phyloP scores from a whole-genome alignment of 2,113 vertebrate species.

The Myotis yumanensis region DNA sequence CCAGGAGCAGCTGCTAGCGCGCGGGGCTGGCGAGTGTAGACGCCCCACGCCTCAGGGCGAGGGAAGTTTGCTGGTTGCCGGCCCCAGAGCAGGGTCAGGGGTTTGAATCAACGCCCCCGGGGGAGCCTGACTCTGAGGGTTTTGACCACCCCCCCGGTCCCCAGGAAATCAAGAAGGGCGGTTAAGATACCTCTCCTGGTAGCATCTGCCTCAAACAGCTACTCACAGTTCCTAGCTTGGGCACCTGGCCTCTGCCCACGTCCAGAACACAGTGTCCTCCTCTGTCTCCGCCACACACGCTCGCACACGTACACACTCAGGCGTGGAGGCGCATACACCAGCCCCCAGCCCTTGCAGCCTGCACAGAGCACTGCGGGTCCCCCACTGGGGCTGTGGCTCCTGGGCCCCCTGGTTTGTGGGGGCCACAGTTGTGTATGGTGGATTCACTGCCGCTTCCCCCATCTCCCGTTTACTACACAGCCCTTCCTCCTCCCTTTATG shows the following conservation, averaged over 20 bases:
- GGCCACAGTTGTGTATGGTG: background rate
- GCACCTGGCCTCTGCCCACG: constrained; percentile 75
- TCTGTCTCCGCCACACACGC: constrained; percentile 66
- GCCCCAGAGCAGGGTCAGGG: background rate
- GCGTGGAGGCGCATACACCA: constrained; percentile 57
- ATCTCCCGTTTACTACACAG: background rate
- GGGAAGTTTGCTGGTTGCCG: constrained; percentile 70
- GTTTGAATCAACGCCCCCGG: background rate
- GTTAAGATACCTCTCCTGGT: constrained; percentile 39
- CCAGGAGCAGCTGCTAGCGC: constrained; percentile 68
- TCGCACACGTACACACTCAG: constrained; percentile 65
- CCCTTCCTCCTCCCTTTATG: background rate
- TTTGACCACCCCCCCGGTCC: constrained; percentile 28
- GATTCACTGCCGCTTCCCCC: background rate
- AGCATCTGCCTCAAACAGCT: constrained; percentile 60
- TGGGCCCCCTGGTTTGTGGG: background rate
- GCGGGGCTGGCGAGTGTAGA: constrained; percentile 63
- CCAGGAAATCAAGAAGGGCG: constrained; percentile 11
- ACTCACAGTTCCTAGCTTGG: constrained; percentile 65
- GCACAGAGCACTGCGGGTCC: background rate
- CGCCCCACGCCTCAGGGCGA: constrained; percentile 68
- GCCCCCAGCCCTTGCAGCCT: constrained; percentile 30
- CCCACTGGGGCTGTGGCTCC: background rate
- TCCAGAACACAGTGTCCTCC: constrained; percentile 77
- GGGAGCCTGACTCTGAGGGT: constrained; percentile 7